Evolutionary conservation across 2,888 invertebrate species (phyloP), one percentile per base, ranked within the genome.

Genomic region (Xiphydria camelus): DNA sequence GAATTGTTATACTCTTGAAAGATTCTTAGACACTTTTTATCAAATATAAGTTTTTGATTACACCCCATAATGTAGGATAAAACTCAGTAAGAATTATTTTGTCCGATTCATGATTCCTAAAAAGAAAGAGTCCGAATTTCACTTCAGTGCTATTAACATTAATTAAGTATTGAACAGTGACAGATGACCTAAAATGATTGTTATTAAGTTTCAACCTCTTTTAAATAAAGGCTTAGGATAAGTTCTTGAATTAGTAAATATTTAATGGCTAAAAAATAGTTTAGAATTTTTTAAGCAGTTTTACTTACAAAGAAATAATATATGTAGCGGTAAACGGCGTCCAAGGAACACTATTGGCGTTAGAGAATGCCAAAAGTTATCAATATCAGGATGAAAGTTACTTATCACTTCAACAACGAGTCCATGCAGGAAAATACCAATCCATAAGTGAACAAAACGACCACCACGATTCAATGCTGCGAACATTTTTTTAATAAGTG

Each of bases 321-420:
- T 87, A 62, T 91, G 88, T 1, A 90, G 70, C 0, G 91, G 90
- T 39, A 88, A 74, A 32, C 90, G 78, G 21, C 82, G 77, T 4
- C 89, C 89, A 14, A 89, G 72, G 46, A 91, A 79, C 51, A 88
- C 86, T 18, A 91, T 70, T 1, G 87, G 84, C 1, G 86, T 83
- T 75, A 87, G 88, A 1, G 89, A 87, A 67, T 91, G 90, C 91
- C 91, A 91, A 73, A 89, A 91, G 69, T 88, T 90, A 75, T 90
- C 88, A 48, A 87, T 85, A 49, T 89, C 86, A 0, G 89, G 88
- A 14, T 87, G 62, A 51, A 81, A 79, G 64, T 89, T 86, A 54
- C 84, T 84, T 64, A 89, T 78, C 57, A 82, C 80, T 74, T 91
- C 91, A 19, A 88, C 83, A 0, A 85, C 80, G 2, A 89, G 57